Evolutionary conservation across 1,140 invertebrate genomes (phyloP), one percentile per base, ranked within the genome.

Genomic region (Drosophila guanche): DNA sequence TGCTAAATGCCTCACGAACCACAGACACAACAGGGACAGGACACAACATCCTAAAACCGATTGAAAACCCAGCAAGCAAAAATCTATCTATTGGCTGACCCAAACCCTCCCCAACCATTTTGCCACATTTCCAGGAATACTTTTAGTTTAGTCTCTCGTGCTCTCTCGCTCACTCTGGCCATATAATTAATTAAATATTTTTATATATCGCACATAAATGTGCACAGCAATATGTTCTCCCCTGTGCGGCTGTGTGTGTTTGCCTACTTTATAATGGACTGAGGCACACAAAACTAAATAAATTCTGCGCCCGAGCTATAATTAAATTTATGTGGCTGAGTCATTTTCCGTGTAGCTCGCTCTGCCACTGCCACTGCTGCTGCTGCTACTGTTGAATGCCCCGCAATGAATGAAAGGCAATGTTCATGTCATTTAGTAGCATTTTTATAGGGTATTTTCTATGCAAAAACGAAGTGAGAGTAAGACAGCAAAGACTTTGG

Each of bases 301-400:
- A 85, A 81, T 86, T 85, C 76, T 75, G 77, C 76, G 67, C 50
- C 33, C 76, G 77, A 58, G 80, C 80, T 85, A 85, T 86, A 86
- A 85, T 85, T 85, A 85, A 85, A 85, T 86, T 85, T 72, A 80
- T 86, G 81, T 76, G 80, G 55, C 81, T 85, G 80, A 86, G 60
- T 84, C 79, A 84, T 73, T 74, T 79, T 58, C 33, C 54, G 54
- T 63, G 69, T 60, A 42, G 52, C 47, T 79, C 16, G 65, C 65
- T 79, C 71, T 71, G 65, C 66, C 12, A 27, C n/a, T n/a, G 54
- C 50, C 53, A 52, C 52, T 59, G 55, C 66, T 42, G 47, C 48
- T 27, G 14, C 16, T 29, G n/a, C 5, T 29, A 8, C 5, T 27
- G 53, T n/a, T 16, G 16, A 2, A 37, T 22, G 57, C 47, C 57